Evolutionary conservation across 2,888 invertebrate species (phyloP).

Genomic region (Drosophila pseudotalamancana): DNA sequence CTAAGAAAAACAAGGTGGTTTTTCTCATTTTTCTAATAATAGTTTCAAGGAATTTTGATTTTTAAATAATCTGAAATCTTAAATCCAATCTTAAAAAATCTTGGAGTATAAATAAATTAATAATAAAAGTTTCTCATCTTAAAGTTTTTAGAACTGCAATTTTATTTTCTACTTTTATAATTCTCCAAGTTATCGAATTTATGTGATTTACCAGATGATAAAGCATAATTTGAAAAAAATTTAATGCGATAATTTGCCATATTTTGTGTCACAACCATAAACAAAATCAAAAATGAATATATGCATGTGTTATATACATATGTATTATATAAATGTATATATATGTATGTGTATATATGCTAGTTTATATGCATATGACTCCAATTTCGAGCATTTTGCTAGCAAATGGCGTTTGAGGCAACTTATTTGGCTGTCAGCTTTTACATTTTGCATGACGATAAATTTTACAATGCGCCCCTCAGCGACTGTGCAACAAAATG

Average conservation of each 20-base stretch:
- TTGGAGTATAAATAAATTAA: too few species aligned
- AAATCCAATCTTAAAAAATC: too few species aligned
- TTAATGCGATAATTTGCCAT: not conserved
- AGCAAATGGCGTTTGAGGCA: constrained; percentile 20
- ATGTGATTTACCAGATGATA: too few species aligned
- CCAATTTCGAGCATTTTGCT: constrained; percentile 12
- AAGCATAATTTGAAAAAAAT: too few species aligned
- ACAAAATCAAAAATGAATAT: constrained; percentile 4
- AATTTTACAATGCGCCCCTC: constrained; percentile 51
- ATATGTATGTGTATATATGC: not conserved
- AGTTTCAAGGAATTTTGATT: not conserved
- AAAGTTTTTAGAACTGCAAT: too few species aligned
- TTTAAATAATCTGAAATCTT: too few species aligned
- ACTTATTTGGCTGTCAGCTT: constrained; percentile 40
- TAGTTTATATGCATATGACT: constrained; percentile 5
- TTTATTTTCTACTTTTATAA: too few species aligned
- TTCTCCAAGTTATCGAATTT: too few species aligned
- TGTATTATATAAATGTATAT: not conserved
- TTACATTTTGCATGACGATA: constrained; percentile 44
- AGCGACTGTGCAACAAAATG: constrained; percentile 67
- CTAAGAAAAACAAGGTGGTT: not conserved
- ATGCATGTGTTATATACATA: not conserved
- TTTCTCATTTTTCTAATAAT: too few species aligned
- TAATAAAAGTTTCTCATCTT: too few species aligned
- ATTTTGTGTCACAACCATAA: constrained; percentile 5